Base-by-base conservation (phyloP, 92 coral and sea anemone genomes). In the Micromussa lordhowensis region DNA sequence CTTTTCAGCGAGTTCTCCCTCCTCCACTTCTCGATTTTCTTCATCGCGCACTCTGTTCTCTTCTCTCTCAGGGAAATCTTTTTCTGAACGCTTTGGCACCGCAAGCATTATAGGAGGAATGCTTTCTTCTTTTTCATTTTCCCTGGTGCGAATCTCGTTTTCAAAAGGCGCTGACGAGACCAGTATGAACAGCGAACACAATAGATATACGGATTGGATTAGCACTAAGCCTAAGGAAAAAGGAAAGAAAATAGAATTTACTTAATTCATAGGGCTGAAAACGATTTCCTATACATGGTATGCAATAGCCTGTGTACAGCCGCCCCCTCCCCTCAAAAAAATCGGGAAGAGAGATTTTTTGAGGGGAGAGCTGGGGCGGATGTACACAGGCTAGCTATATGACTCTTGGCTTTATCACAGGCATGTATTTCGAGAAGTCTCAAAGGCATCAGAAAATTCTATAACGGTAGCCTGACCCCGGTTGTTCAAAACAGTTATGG, bases 131-230 rank as follows among this genome's bases (percentile, higher is more conserved):
- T 24, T 40, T 59, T 84, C 88, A 35, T 35, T 17, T 35, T 19
- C 53, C 30, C 73, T 84, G 35, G 35, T 31, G 21, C 38, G 88
- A 11, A 84, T 74, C 72, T 73, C 81, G 4, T 57, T 55, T 59
- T 57, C 81, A 34, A 84, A 57, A 35, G 81, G 81, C 70, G 88
- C 88, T n/a, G 88, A 36, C n/a, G 88, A 73, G n/a, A 36, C 73
- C 28, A 57, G n/a, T 34, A 74, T 57, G 3, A 57, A 40, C 26
- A 84, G 3, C 17, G 81, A 84, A 57, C 48, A 73, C 24, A 84
- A 6, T n/a, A 84, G 40, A 55, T 24, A 36, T 28, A 34, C 16
- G 31, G 48, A 40, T 55, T 35, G 72, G 72, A 74, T 22, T 4
- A 73, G 51, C 58, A 21, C 59, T 53, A 61, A 15, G 36, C 55